These are phyloP conservation scores for Syrmaticus mikado DNA, from an alignment of 2,113 vertebrate genomes.

Conservation along the genomic window DNA sequence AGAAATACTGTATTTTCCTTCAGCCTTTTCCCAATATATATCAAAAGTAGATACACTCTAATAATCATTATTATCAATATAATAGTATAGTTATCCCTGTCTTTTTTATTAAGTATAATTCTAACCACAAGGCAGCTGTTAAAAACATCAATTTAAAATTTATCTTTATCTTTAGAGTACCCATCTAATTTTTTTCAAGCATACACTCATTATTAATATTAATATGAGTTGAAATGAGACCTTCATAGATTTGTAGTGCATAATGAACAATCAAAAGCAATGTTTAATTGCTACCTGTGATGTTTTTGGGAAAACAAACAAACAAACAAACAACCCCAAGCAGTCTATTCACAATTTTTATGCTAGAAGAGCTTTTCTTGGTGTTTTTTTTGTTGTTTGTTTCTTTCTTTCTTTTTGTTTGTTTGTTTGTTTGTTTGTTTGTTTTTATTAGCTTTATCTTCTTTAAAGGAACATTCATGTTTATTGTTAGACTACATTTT, in stretches of 20 bases:
- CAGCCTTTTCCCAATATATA: not conserved
- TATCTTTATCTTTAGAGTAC: not conserved
- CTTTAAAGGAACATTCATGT: not conserved
- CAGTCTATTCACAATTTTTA: not conserved
- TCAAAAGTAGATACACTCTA: not conserved
- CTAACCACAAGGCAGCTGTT: not conserved
- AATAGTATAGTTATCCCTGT: not conserved
- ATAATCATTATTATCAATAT: not conserved
- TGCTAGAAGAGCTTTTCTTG: not conserved
- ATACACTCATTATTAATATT: not conserved
- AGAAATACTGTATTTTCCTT: not conserved
- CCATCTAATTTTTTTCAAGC: not conserved
- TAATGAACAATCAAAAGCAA: not conserved
- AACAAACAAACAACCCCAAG: no score
- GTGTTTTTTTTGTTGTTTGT: no score
- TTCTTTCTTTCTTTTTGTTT: no score
- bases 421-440: no score
- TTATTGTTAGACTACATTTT: not conserved
- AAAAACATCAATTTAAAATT: not conserved
- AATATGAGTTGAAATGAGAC: not conserved
- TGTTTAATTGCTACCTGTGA: not conserved
- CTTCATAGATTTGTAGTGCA: not conserved
- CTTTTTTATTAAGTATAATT: not conserved
- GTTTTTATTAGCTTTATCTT: fast-evolving
- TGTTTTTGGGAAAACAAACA: not conserved